These are phyloP conservation scores for Xylophagus ater DNA, from an alignment of 2,888 invertebrate genomes.

Conservation along the genomic window DNA sequence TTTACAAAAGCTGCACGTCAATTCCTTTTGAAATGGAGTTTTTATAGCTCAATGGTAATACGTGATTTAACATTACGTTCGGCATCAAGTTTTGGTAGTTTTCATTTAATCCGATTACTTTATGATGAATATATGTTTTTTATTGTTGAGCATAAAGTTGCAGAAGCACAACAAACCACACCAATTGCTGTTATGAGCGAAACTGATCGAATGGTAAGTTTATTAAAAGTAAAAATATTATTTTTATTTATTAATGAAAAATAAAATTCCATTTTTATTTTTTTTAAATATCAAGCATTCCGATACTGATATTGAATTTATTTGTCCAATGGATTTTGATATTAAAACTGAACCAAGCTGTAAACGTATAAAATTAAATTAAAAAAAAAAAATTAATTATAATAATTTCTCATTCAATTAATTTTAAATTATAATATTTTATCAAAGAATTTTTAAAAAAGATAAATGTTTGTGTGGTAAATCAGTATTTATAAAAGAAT, in stretches of 20 bases:
- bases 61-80: conserved; percentile 91
- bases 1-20: conserved; percentile 80
- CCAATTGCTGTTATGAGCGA: conserved; percentile 86
- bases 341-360: conserved; percentile 14
- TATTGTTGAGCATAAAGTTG: conserved; percentile 93
- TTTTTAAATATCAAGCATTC: conserved; percentile 23
- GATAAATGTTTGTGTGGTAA: too few relatives aligned
- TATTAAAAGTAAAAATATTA: background rate
- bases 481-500: too few relatives aligned
- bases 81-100: conserved; percentile 97
- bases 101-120: conserved; percentile 91
- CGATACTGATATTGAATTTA: conserved; percentile 34
- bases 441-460: too few relatives aligned
- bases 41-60: conserved; percentile 97
- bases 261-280: background rate
- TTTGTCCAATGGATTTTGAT: conserved; percentile 35
- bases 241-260: background rate
- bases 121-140: conserved; percentile 99
- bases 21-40: conserved; percentile 96
- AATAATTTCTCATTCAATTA: too few relatives aligned
- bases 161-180: conserved; percentile 77
- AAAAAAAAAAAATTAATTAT: too few relatives aligned
- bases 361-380: conserved; percentile 9
- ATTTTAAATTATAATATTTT: too few relatives aligned
- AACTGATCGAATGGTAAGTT: conserved; percentile 38